These are phyloP conservation scores for Mormyrus proboscirostris DNA, from an alignment of 2,797 vertebrate species.

Conservation along the genomic window DNA sequence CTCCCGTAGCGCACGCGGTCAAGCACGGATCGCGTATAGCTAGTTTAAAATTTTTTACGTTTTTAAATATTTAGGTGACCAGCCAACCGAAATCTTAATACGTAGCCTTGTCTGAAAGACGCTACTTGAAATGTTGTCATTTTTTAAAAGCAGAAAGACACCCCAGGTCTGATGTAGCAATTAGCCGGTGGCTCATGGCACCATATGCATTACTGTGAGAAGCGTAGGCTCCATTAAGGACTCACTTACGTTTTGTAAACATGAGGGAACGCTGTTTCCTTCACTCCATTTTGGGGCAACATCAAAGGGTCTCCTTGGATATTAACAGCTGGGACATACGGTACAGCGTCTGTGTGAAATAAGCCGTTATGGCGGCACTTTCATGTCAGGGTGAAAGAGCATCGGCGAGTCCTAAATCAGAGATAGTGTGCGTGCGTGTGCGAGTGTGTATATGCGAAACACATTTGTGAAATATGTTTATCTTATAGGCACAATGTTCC, in stretches of 20 bases:
- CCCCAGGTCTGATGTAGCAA: neutral
- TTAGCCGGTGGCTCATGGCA: neutral
- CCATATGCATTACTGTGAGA: neutral
- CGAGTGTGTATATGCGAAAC: neutral
- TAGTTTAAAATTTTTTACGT: neutral
- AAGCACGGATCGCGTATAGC: neutral
- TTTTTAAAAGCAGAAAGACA: neutral
- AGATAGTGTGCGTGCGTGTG: neutral
- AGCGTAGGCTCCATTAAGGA: neutral
- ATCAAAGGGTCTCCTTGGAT: conserved; percentile 14
- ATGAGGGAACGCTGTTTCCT: conserved; percentile 6
- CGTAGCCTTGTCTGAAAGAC: neutral
- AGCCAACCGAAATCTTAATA: neutral
- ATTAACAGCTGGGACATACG: neutral
- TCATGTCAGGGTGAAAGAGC: conserved; percentile 1
- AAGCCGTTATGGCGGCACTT: neutral
- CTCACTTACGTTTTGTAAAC: conserved; percentile 18
- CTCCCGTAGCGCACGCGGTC: neutral
- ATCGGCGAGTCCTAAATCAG: neutral
- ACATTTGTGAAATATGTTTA: conserved; percentile 1
- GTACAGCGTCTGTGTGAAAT: neutral
- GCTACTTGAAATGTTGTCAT: neutral
- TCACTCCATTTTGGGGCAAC: conserved; percentile 7
- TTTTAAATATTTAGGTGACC: neutral
- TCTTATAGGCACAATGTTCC: neutral